Conservation (phyloP, 1,140 invertebrate genomes). For the Fopius arisanus region DNA sequence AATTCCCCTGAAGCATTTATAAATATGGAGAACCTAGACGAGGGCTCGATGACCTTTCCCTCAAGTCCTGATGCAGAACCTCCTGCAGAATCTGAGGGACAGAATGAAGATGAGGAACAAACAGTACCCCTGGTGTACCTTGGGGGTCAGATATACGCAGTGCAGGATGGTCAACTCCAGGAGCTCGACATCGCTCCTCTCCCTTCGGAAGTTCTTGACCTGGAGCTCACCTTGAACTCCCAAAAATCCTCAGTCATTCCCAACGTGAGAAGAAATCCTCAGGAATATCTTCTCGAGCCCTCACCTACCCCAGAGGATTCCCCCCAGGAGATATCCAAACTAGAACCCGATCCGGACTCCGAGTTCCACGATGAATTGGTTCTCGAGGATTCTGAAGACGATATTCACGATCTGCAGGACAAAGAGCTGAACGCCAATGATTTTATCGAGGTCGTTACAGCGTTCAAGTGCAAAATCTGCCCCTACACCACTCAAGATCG, state of each 20-base stretch:
- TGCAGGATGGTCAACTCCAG: constrained; percentile 49
- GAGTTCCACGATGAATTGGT: constrained; percentile 30
- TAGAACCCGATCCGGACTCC: not conserved
- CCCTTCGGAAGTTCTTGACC: constrained; percentile 30
- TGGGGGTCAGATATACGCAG: constrained; percentile 47
- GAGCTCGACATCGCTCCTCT: constrained; percentile 45
- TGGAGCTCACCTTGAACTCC: not conserved
- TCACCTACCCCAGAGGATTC: not conserved
- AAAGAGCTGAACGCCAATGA: constrained; percentile 47
- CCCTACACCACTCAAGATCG: constrained; percentile 55
- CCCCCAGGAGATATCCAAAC: not conserved
- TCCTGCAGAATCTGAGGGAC: not conserved
- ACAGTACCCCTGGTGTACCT: constrained; percentile 46
- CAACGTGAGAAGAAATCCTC: constrained; percentile 34
- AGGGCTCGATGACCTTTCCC: constrained; percentile 11
- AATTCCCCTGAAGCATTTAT: constrained; percentile 30
- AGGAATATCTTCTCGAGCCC: constrained; percentile 15
- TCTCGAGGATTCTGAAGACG: not conserved
- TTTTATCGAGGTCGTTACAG: constrained; percentile 56
- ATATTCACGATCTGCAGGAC: not conserved
- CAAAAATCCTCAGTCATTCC: constrained; percentile 30
- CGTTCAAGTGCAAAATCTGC: constrained; percentile 59
- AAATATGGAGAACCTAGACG: constrained; percentile 24
- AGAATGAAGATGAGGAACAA: constrained; percentile 21
- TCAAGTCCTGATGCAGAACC: not conserved